Base-by-base conservation (phyloP, 2,888 invertebrate genomes). In the Lepidochrysops patricia region DNA sequence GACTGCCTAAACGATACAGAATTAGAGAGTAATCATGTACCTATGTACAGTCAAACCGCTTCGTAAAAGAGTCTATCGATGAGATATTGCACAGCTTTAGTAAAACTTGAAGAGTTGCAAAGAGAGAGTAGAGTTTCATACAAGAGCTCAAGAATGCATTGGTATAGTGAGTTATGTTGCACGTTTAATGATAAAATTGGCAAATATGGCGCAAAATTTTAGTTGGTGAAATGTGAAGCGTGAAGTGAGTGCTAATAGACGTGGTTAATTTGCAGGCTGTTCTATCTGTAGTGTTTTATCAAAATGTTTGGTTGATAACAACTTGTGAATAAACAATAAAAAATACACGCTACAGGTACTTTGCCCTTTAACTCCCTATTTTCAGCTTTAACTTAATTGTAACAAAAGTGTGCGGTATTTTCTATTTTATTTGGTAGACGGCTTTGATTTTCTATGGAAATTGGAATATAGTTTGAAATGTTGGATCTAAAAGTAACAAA, bases 211-310 rank as follows among this genome's bases (percentile, higher is more conserved):
- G 25, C 25, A 26, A 26, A 26, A n/a, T 13, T 25, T 13, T 50
- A 50, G 50, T 50, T 50, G 52, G 27, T 52, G 54, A 54, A 54
- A 52, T 13, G 32, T 54, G 29, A 29, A 32, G 52, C 15, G 54
- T 54, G 54, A 52, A 32, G 54, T 54, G 54, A 54, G 54, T 54
- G 54, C 54, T 27, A 29, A 54, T 50, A 29, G 52, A 27, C 52
- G 52, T 52, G 52, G 52, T 52, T 52, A 9, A 15, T 32, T 29
- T 54, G 32, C 32, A 54, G 54, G 54, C 29, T 52, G 27, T 54
- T 54, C 9, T 27, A 54, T 27, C 12, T 54, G 26, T 52, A 52
- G 54, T 54, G 32, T 27, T 26, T 27, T 27, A 27, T 26, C 9
- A 9, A 27, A 23, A 29, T 29, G 19, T 43, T 43, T 43, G 43